Evolutionary conservation across 2,113 vertebrate species (phyloP).

Genomic region (Brachyhypopomus occidentalis): DNA sequence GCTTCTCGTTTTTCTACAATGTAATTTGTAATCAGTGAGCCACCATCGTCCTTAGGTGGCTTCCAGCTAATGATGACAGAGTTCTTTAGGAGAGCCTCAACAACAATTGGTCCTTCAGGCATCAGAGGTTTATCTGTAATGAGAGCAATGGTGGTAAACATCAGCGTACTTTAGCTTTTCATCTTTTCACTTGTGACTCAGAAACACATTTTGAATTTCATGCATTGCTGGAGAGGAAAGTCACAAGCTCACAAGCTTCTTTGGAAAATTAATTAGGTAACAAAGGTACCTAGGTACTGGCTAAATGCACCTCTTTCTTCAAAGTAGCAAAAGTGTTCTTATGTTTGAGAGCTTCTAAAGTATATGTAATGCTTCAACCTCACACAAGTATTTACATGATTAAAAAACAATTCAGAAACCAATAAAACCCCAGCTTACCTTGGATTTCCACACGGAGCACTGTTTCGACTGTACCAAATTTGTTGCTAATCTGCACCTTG

Average conservation of each 20-base stretch:
- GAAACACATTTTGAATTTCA: no score
- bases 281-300: no score
- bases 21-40: constrained; percentile 94
- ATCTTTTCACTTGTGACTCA: no score
- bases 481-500: constrained; percentile 95
- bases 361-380: no score
- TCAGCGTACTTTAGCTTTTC: background rate
- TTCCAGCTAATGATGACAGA: constrained; percentile 97
- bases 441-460: constrained; percentile 92
- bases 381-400: no score
- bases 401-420: no score
- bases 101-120: constrained; percentile 88
- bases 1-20: constrained; percentile 95
- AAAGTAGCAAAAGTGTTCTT: no score
- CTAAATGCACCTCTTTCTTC: no score
- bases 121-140: constrained; percentile 91
- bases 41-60: constrained; percentile 89
- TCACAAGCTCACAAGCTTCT: no score
- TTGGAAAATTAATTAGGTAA: no score
- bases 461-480: constrained; percentile 87
- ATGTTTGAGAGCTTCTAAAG: no score
- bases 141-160: constrained; percentile 36
- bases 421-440: constrained; percentile 76
- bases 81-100: constrained; percentile 92
- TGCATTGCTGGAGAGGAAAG: no score